Conservation (phyloP, 2,888 invertebrate species). For the Polyommatus iphigenia region DNA sequence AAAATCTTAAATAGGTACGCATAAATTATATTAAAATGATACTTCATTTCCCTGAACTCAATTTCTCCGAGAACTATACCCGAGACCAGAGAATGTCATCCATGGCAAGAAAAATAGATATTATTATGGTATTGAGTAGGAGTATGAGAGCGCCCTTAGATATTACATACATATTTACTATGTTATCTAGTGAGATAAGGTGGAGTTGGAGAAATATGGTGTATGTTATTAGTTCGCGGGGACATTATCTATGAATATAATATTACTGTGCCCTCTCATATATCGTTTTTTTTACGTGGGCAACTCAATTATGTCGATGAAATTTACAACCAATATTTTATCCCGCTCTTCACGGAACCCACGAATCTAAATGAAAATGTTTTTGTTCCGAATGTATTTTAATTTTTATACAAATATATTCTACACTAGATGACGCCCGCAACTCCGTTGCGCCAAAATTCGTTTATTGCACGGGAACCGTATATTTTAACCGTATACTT, state of each 20-base stretch:
- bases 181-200: slow-evolving; percentile 6
- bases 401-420: no score
- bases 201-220: slow-evolving; percentile 14
- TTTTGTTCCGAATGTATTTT: not conserved
- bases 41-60: no score
- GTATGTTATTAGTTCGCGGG: not conserved
- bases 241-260: slow-evolving; percentile 14
- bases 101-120: no score
- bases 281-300: not conserved
- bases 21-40: no score
- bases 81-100: no score
- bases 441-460: no score
- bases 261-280: not conserved
- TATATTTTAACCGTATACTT: no score
- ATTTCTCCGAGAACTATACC: no score
- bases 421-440: no score
- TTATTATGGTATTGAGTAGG: no score
- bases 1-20: no score
- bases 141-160: not conserved
- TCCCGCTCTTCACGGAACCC: not conserved
- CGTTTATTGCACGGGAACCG: no score
- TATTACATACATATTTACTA: not conserved
- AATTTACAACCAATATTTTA: not conserved
- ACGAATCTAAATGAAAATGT: not conserved
- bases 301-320: not conserved